Evolutionary conservation across 2,888 invertebrate species (phyloP).

Genomic region (Tribolium freemani): DNA sequence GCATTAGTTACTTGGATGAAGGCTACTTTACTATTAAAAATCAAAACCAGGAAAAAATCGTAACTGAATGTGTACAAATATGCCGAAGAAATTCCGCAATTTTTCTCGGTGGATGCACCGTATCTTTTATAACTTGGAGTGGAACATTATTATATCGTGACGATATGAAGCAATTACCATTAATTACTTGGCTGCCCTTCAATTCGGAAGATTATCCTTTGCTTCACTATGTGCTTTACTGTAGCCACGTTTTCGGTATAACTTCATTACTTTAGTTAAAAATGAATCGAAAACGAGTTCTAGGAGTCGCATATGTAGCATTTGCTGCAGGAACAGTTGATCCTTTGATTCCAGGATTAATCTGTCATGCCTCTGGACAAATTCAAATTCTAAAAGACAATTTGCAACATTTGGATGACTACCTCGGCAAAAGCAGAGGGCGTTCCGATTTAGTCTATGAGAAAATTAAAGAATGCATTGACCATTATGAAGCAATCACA

Average conservation of each 20-base stretch:
- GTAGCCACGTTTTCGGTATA: background rate
- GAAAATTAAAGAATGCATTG: background rate
- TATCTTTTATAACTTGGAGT: background rate
- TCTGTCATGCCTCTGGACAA: background rate
- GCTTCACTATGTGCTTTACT: background rate
- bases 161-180: background rate
- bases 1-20: background rate
- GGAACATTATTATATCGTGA: background rate
- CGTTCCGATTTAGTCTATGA: background rate
- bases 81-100: background rate
- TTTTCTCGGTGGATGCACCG: background rate
- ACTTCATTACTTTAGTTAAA: too few species aligned
- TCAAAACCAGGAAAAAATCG: background rate
- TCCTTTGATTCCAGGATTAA: constrained; percentile 1
- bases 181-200: background rate
- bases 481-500: constrained; percentile 6
- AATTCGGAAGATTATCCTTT: background rate
- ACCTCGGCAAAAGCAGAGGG: background rate
- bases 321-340: background rate
- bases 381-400: background rate
- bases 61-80: background rate
- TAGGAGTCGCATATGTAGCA: background rate
- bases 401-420: background rate
- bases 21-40: background rate
- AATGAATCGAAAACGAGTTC: background rate